Evolutionary conservation across 2,888 invertebrate species (phyloP).

Genomic region (Encarsia formosa): DNA sequence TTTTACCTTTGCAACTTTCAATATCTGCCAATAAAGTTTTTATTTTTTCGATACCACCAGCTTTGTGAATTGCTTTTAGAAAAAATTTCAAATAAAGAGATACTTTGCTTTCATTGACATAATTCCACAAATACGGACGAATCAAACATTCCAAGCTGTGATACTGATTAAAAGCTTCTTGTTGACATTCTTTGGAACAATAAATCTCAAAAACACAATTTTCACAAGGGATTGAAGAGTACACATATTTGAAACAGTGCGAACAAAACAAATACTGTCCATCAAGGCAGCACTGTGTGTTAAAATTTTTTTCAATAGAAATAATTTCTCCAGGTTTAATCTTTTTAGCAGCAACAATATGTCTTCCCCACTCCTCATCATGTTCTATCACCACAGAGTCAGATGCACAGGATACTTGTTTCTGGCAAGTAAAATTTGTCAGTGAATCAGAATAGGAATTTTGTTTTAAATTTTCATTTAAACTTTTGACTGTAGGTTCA

Average conservation of each 20-base stretch:
- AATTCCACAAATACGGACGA: not conserved
- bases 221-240: not conserved
- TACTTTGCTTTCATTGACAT: not conserved
- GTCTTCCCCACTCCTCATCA: not conserved
- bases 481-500: not conserved
- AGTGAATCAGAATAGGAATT: no score
- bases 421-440: no score
- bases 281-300: not conserved
- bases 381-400: not conserved
- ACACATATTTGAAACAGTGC: not conserved
- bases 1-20: not conserved
- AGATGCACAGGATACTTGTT: no score
- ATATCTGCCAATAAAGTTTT: not conserved
- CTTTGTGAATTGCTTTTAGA: not conserved
- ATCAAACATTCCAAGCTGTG: not conserved
- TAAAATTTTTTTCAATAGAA: not conserved
- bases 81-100: not conserved
- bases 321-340: not conserved
- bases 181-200: not conserved
- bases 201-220: not conserved
- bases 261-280: not conserved
- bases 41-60: not conserved
- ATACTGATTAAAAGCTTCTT: not conserved
- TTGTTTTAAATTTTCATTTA: no score
- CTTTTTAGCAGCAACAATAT: not conserved